Base-by-base conservation (phyloP, 2,113 vertebrate species). In the Nothoprocta pentlandii region DNA sequence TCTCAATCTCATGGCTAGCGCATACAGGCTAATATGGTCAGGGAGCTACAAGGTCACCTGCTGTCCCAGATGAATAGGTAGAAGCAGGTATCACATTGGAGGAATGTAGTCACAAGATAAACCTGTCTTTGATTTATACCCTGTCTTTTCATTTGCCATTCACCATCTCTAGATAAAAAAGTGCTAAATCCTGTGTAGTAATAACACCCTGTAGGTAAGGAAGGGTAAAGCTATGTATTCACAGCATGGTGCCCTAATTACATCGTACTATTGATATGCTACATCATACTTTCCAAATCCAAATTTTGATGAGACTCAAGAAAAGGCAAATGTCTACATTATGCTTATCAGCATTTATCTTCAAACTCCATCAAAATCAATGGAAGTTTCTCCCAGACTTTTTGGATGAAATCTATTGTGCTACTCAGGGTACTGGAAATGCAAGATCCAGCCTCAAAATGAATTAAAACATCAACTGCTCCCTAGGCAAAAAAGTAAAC, bases 241-340 rank as follows among this genome's bases (percentile, higher is more conserved):
- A 91, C 89, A 42, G 44, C 59, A 22, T 26, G 8, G 8, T 62
- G n/a, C 62, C 47, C 87, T 85, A 76, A 70, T 41, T 42, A 22
- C 12, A 1, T 12, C n/a, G 11, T 6, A 3, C 39, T 53, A 30
- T 15, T 91, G 79, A 82, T 41, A 25, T 12, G 13, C 51, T 69
- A 9, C 25, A 28, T 74, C 54, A 56, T 42, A 85, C 36, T 85
- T 89, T 85, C 95, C 85, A 77, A 91, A 94, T 91, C 91, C 78
- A 63, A 91, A 71, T 76, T 75, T 85, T 91, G 75, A 74, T 68
- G 82, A 90, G 76, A 46, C 64, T 91, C 70, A 87, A 80, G 56
- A 68, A 89, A 94, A 89, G 79, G 54, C n/a, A 83, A 77, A 92
- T 87, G 49, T n/a, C 5, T 19, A 28, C 3, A 10, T 41, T 82